Conservation (phyloP, 2,113 vertebrate species). For the Campylomormyrus numenius region DNA sequence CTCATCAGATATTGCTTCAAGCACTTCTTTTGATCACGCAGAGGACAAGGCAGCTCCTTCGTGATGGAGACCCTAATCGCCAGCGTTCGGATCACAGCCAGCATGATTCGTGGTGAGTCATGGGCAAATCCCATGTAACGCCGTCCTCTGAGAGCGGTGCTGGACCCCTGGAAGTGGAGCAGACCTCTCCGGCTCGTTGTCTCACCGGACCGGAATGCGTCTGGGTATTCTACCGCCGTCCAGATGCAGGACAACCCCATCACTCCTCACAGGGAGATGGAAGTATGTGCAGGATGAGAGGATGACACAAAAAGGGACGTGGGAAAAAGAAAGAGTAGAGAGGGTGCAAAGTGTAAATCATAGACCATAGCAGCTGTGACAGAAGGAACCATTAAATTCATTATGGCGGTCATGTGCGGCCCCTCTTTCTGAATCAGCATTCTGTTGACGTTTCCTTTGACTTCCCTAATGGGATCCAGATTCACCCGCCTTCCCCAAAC, state of each 20-base stretch:
- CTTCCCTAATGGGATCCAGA: slow-evolving; percentile 15
- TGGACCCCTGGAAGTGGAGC: neutral
- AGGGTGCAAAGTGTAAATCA: neutral
- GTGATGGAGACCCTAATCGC: neutral
- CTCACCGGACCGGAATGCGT: slow-evolving; percentile 18
- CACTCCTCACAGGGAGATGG: neutral
- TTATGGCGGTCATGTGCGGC: neutral
- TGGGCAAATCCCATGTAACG: slow-evolving; percentile 7
- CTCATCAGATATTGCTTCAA: neutral
- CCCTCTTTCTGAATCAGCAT: slow-evolving; percentile 14
- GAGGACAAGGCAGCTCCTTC: neutral
- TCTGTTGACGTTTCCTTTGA: neutral
- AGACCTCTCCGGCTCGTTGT: neutral
- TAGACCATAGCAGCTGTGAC: neutral
- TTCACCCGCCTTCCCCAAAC: neutral
- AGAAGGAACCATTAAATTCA: slow-evolving; percentile 5
- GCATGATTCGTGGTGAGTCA: slow-evolving; percentile 16
- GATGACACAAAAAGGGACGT: no score
- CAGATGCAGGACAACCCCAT: neutral
- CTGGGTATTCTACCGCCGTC: neutral
- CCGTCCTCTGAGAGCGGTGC: neutral
- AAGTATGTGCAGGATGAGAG: neutral
- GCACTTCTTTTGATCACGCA: neutral
- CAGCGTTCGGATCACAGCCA: neutral
- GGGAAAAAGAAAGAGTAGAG: neutral